Percentiles rank a stretch among this genome's conserved stretches.
phyloP scores from a whole-genome alignment of 2,888 invertebrate genomes.

The Acronicta alni region DNA sequence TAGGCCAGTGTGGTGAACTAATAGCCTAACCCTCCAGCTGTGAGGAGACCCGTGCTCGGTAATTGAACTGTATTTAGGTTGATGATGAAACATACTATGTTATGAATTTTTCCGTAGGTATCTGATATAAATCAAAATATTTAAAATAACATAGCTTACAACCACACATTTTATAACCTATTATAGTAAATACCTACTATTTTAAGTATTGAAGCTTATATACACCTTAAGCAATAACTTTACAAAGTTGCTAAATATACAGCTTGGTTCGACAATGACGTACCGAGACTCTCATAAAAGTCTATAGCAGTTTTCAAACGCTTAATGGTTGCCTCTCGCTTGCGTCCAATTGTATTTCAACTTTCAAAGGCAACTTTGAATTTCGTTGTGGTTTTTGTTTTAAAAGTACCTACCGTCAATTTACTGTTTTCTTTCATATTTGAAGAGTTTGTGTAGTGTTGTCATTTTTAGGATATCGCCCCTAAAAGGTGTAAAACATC shows the following conservation, averaged over 20 bases:
- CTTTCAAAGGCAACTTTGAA: conserved; percentile 59
- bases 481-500: conserved; percentile 6
- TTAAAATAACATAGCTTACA: too few species aligned
- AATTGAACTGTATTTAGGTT: too few species aligned
- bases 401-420: conserved; percentile 28
- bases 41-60: too few species aligned
- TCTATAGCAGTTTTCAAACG: conserved; percentile 67
- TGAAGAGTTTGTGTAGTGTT: too few species aligned
- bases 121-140: too few species aligned
- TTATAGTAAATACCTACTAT: too few species aligned
- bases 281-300: conserved; percentile 70
- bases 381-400: conserved; percentile 55
- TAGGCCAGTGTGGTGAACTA: too few species aligned
- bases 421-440: too few species aligned
- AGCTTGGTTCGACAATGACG: conserved; percentile 62
- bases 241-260: conserved; percentile 71
- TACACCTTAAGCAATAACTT: conserved; percentile 58
- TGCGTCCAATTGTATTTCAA: conserved; percentile 61
- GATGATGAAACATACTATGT: too few species aligned
- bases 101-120: too few species aligned
- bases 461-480: conserved; percentile 12
- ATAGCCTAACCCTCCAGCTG: too few species aligned
- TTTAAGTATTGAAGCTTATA: neutral
- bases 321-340: conserved; percentile 65
- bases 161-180: too few species aligned